These are phyloP conservation scores for Drosophila navojoa DNA, from an alignment of 1,140 invertebrate species.

Conservation along the genomic window DNA sequence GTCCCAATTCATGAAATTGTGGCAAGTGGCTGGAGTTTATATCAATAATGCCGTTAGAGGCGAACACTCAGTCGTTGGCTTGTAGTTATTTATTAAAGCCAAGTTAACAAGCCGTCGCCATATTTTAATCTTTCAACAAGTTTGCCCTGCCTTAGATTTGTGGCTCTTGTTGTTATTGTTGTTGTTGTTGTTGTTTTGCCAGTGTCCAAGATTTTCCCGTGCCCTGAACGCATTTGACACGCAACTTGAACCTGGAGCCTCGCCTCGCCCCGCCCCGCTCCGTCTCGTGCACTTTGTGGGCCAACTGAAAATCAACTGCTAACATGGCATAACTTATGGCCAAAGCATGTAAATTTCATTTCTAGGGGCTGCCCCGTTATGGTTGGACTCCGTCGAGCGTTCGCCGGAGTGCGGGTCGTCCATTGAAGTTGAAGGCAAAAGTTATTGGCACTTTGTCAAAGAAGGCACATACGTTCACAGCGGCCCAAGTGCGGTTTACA, in stretches of 20 bases:
- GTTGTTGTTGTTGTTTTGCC: too few relatives aligned
- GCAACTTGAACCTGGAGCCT: conserved; percentile 49
- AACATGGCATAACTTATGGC: conserved; percentile 80
- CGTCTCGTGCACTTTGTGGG: conserved; percentile 36
- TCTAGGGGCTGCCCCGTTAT: conserved; percentile 40
- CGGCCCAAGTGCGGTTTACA: conserved; percentile 15
- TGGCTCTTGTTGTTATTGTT: not conserved
- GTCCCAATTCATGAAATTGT: conserved; percentile 26
- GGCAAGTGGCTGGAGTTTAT: conserved; percentile 67
- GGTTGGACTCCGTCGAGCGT: conserved; percentile 13
- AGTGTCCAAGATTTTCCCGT: conserved; percentile 1
- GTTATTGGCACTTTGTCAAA: conserved; percentile 79
- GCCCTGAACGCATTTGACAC: conserved; percentile 63
- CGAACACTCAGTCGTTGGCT: conserved; percentile 14
- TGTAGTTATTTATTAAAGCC: conserved; percentile 38
- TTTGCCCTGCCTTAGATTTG: conserved; percentile 32
- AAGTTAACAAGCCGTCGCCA: conserved; percentile 41
- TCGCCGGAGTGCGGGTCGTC: conserved; percentile 7
- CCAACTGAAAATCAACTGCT: conserved; percentile 73
- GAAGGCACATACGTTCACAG: conserved; percentile 24
- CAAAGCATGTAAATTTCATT: conserved; percentile 66
- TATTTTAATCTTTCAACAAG: conserved; percentile 65
- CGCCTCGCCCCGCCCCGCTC: not conserved
- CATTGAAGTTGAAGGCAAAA: conserved; percentile 55
- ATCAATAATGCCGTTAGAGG: conserved; percentile 71